phyloP scores from a whole-genome alignment of 2,888 invertebrate species.

The Stenurella melanura region DNA sequence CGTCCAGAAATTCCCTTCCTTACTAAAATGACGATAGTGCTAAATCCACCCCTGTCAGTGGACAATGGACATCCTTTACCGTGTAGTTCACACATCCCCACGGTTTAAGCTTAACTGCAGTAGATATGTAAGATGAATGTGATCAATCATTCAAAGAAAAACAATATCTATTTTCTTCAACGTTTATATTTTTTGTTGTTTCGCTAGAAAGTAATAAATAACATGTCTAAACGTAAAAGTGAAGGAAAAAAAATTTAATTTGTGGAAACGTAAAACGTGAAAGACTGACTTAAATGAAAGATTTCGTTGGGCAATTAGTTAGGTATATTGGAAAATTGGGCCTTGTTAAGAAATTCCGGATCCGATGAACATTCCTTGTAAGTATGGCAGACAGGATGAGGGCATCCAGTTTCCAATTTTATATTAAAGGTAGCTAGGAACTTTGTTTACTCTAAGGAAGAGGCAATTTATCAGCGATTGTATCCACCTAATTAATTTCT shows the following conservation, averaged over 20 bases:
- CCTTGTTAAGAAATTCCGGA: conserved; percentile 23
- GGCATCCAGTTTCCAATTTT: background rate
- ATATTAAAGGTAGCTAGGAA: conserved; percentile 1
- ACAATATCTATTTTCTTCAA: too few relatives aligned
- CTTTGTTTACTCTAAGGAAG: background rate
- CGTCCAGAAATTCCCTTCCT: too few relatives aligned
- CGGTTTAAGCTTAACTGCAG: too few relatives aligned
- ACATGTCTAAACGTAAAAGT: background rate
- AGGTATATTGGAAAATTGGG: conserved; percentile 26
- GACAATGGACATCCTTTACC: too few relatives aligned
- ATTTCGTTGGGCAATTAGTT: conserved; percentile 28
- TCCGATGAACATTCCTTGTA: conserved; percentile 21
- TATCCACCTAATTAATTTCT: conserved; percentile 11
- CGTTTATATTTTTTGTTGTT: background rate
- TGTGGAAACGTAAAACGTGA: conserved; percentile 22
- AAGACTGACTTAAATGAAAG: conserved; percentile 17
- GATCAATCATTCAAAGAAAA: too few relatives aligned
- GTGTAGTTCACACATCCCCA: too few relatives aligned
- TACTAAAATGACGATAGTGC: too few relatives aligned
- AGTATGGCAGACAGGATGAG: background rate
- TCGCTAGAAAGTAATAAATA: conserved; percentile 4
- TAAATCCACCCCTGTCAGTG: too few relatives aligned
- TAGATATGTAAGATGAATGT: too few relatives aligned
- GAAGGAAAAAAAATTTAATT: conserved; percentile 25
- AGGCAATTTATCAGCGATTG: background rate